phyloP scores from a whole-genome alignment of 2,888 invertebrate genomes.

The Tupiocoris notatus region DNA sequence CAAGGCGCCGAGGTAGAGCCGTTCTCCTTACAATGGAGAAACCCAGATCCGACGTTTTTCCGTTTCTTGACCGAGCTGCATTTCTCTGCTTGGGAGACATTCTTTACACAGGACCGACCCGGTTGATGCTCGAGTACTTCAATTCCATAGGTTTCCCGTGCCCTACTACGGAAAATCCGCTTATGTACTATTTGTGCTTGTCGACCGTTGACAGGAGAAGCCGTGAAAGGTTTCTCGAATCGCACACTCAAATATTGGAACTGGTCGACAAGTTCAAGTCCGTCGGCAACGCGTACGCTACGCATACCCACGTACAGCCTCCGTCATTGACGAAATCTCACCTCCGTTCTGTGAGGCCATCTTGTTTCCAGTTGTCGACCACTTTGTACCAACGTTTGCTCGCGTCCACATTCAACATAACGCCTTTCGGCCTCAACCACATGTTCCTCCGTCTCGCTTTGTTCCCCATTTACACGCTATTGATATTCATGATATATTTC shows the following conservation, averaged over 20 bases:
- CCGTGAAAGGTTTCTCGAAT: conserved; percentile 87
- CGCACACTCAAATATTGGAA: conserved; percentile 88
- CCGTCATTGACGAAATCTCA: conserved; percentile 40
- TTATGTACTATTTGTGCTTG: conserved; percentile 90
- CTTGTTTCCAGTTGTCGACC: conserved; percentile 61
- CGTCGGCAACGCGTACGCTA: conserved; percentile 66
- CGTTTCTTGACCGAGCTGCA: conserved; percentile 87
- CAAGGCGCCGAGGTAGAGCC: conserved; percentile 84
- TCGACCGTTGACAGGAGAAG: conserved; percentile 77
- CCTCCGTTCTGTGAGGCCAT: conserved; percentile 59
- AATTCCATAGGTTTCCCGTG: conserved; percentile 94
- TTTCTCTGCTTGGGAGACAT: conserved; percentile 88
- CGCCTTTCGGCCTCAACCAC: conserved; percentile 71
- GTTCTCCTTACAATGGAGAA: conserved; percentile 90
- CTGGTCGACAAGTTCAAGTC: conserved; percentile 87
- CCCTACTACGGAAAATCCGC: conserved; percentile 92
- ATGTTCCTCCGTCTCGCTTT: conserved; percentile 72
- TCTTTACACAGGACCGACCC: conserved; percentile 86
- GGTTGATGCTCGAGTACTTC: conserved; percentile 92
- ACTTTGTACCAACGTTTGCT: conserved; percentile 60
- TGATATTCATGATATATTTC: conserved; percentile 73
- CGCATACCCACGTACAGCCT: conserved; percentile 26
- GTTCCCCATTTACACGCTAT: conserved; percentile 72
- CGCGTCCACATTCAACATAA: conserved; percentile 75
- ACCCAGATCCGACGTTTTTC: conserved; percentile 87